Evolutionary conservation across 1,140 invertebrate species (phyloP).

Genomic region (Tetramorium simillimum): DNA sequence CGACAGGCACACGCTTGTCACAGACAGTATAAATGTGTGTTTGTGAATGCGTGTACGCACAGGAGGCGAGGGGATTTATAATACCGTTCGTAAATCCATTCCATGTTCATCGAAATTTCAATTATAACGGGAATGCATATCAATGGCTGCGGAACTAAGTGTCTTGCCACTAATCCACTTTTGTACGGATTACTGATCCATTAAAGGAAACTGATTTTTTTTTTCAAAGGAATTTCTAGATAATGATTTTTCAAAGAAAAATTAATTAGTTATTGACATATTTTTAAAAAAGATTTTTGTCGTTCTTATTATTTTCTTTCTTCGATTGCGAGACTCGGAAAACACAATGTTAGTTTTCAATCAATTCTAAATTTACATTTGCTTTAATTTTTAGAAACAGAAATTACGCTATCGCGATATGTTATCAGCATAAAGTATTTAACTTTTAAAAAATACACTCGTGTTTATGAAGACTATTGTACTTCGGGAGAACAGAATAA

Average conservation of each 20-base stretch:
- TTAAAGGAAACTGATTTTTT: neutral
- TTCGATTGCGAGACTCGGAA: neutral
- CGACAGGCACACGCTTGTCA: neutral
- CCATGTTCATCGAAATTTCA: neutral
- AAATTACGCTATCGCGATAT: neutral
- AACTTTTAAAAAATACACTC: neutral
- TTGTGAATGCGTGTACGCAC: neutral
- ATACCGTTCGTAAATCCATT: neutral
- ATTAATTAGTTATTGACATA: neutral
- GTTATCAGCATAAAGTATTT: neutral
- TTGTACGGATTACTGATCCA: neutral
- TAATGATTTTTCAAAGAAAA: neutral
- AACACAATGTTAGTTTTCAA: neutral
- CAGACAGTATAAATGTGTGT: neutral
- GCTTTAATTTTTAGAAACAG: neutral
- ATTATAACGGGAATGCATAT: neutral
- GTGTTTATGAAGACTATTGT: constrained; percentile 21
- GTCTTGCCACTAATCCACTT: neutral
- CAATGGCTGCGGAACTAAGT: neutral
- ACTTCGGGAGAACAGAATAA: neutral
- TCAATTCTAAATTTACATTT: neutral
- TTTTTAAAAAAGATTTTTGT: neutral
- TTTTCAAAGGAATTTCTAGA: neutral
- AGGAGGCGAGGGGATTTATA: neutral
- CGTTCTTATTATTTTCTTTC: neutral